These are phyloP conservation scores for Oryzias celebensis DNA, from an alignment of 2,113 vertebrate species.

Conservation along the genomic window DNA sequence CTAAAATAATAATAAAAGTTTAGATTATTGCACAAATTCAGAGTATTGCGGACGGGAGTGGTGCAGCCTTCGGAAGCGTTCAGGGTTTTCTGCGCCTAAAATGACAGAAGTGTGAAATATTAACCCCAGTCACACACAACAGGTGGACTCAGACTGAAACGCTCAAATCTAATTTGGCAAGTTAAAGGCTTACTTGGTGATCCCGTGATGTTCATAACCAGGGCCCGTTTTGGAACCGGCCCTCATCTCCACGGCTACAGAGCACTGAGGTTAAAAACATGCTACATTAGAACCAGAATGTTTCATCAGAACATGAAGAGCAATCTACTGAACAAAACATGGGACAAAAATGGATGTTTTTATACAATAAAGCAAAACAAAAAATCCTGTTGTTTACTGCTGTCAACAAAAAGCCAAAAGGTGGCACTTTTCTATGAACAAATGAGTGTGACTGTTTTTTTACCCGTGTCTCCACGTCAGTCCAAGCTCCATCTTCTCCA, in stretches of 20 bases:
- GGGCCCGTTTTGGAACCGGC: slow-evolving; percentile 89
- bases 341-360: too few relatives aligned
- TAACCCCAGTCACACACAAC: background rate
- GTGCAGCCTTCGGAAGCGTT: slow-evolving; percentile 13
- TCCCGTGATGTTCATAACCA: slow-evolving; percentile 86
- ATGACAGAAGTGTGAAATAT: slow-evolving; percentile 20
- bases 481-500: slow-evolving; percentile 83
- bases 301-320: too few relatives aligned
- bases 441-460: slow-evolving; percentile 7
- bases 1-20: slow-evolving; percentile 42
- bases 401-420: too few relatives aligned
- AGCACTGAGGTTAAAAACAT: slow-evolving; percentile 77
- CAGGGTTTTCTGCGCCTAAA: slow-evolving; percentile 89
- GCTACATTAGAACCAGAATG: background rate
- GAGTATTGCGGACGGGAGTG: slow-evolving; percentile 52
- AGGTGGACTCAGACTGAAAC: background rate
- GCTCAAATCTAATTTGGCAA: background rate
- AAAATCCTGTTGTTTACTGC: too few relatives aligned
- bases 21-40: slow-evolving; percentile 65
- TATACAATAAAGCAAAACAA: too few relatives aligned
- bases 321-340: too few relatives aligned
- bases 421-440: background rate
- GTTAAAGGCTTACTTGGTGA: slow-evolving; percentile 84
- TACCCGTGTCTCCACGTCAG: slow-evolving; percentile 93
- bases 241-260: slow-evolving; percentile 90